Conservation (phyloP, 2,888 invertebrate genomes). For the Norana najaformis region DNA sequence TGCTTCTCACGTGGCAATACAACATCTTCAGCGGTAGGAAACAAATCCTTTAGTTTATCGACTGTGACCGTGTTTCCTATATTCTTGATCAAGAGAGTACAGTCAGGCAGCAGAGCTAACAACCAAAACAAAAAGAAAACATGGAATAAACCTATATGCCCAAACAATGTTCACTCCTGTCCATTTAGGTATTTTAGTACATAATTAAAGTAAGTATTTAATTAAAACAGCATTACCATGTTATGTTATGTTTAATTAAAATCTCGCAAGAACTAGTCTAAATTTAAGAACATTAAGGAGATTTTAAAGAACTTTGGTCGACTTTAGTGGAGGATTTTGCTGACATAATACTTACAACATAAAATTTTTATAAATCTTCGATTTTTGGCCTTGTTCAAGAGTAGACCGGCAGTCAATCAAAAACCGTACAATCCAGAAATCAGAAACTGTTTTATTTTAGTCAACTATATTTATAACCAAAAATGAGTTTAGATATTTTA, state of each 20-base stretch:
- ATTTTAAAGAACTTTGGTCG: too few relatives aligned
- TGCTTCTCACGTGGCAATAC: constrained; percentile 23
- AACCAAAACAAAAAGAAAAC: background rate
- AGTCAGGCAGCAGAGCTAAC: constrained; percentile 9
- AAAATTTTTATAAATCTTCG: too few relatives aligned
- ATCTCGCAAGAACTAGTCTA: too few relatives aligned
- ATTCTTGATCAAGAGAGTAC: constrained; percentile 21
- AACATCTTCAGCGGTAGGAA: constrained; percentile 5
- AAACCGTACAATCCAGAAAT: background rate
- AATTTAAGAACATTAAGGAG: too few relatives aligned
- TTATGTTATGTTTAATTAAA: too few relatives aligned
- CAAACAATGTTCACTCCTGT: too few relatives aligned
- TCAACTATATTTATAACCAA: background rate
- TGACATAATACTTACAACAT: too few relatives aligned
- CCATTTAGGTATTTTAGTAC: too few relatives aligned
- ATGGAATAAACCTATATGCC: background rate
- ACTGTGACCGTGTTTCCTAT: constrained; percentile 17
- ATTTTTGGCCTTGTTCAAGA: background rate
- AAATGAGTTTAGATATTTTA: background rate
- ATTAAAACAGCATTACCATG: too few relatives aligned
- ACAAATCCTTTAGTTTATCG: constrained; percentile 19
- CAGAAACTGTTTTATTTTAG: background rate
- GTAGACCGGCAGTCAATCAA: background rate
- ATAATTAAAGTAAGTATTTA: too few relatives aligned
- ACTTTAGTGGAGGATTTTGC: too few relatives aligned